Evolutionary conservation across 2,797 vertebrate genomes (phyloP), one percentile per base, ranked within the genome.

Genomic region (Triplophysa bombifrons): DNA sequence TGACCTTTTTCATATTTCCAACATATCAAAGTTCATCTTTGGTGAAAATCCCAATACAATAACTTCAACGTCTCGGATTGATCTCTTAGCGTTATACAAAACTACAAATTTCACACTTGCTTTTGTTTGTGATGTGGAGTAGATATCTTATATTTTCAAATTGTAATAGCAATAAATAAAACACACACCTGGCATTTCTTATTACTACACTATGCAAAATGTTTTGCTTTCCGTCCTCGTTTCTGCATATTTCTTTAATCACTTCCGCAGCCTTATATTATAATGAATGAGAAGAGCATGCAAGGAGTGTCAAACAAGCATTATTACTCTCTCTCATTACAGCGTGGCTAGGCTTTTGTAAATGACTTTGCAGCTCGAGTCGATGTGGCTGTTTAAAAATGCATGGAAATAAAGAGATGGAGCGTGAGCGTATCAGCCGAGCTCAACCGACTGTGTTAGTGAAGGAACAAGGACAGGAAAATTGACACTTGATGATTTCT

Each of bases 341-440:
- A 91, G 76, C 84, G 86, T 84, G 82, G 81, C 48, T 4, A 80
- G 91, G 86, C 83, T 86, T 85, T 84, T 91, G 86, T 88, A 91
- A 92, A 92, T 91, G 90, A 91, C 87, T 88, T 91, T 88, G 84
- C 86, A 85, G 87, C 86, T 60, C 83, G 87, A 79, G 71, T 90
- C 87, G 61, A 80, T 74, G 76, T 80, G 87, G 78, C 90, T 92
- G 86, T 92, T 93, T 91, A 93, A 93, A 94, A 93, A 94, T 93
- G 91, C 91, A 93, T 91, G 84, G 90, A 89, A 91, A 93, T 92
- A 93, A 90, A 87, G 86, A 89, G 92, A 88, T 34, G 72, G 87
- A 76, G 80, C 56, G 83, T 85, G 51, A 87, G 84, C 82, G 87
- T 84, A 91, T 93, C 90, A 90, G 87, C 91, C 89, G 90, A 89